Evolutionary conservation across 2,113 vertebrate genomes (phyloP).

Genomic region (Dromiciops gliroides): DNA sequence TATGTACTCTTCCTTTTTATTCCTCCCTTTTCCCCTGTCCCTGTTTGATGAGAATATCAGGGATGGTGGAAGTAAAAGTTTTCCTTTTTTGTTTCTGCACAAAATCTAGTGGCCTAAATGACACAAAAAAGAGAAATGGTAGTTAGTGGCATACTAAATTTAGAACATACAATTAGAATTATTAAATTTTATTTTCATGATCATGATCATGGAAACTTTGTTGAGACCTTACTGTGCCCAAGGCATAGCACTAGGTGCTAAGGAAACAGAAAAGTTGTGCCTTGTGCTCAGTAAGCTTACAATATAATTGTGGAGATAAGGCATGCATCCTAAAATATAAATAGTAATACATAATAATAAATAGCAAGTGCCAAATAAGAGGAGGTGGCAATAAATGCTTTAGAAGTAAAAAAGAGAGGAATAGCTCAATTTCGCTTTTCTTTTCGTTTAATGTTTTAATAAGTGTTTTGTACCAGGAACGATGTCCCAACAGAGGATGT

Average conservation of each 20-base stretch:
- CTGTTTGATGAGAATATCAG: constrained; percentile 20
- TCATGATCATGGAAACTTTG: neutral
- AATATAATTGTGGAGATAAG: neutral
- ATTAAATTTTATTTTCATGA: neutral
- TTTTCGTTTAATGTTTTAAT: neutral
- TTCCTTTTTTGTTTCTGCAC: constrained; percentile 2
- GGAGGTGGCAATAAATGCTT: neutral
- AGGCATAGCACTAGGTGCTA: neutral
- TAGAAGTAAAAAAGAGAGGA: neutral
- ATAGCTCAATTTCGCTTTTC: neutral
- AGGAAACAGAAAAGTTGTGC: neutral
- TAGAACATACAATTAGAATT: neutral
- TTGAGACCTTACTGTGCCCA: neutral
- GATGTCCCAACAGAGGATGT: neutral
- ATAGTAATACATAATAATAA: neutral
- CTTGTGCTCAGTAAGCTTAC: neutral
- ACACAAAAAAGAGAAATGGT: neutral
- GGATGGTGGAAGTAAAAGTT: neutral
- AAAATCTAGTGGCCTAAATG: neutral
- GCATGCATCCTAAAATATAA: neutral
- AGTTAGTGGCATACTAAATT: neutral
- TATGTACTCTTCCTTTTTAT: constrained; percentile 8
- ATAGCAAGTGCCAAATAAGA: neutral
- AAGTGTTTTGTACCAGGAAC: neutral
- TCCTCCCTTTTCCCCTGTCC: neutral